A percentile compares a stretch with the other conserved stretches of the same genome.
These are phyloP conservation scores for Cydia amplana DNA, from an alignment of 1,140 invertebrate species.

Conservation along the genomic window DNA sequence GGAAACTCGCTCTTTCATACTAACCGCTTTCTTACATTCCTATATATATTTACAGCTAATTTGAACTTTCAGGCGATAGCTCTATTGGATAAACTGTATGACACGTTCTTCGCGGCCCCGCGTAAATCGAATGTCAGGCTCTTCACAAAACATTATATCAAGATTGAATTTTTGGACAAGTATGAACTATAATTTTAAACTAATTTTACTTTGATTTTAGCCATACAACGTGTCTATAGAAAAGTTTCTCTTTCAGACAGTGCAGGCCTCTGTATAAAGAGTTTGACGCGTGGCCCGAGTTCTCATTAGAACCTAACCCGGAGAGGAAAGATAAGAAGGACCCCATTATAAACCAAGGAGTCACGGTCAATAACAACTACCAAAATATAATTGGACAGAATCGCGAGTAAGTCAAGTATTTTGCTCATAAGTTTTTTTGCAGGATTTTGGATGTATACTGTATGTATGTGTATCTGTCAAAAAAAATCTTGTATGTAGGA, in stretches of 20 bases:
- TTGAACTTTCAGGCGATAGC: slow-evolving; percentile 77
- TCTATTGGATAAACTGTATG: slow-evolving; percentile 78
- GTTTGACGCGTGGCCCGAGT: slow-evolving; percentile 73
- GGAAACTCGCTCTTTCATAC: slow-evolving; percentile 30
- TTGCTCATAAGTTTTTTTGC: not conserved
- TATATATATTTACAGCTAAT: slow-evolving; percentile 72
- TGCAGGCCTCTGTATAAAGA: slow-evolving; percentile 74
- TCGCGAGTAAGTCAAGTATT: slow-evolving; percentile 51
- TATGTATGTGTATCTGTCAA: too few species aligned
- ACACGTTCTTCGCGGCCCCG: slow-evolving; percentile 73
- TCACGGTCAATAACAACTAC: slow-evolving; percentile 44
- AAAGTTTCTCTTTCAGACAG: slow-evolving; percentile 52
- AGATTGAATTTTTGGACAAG: slow-evolving; percentile 79
- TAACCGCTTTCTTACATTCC: slow-evolving; percentile 43
- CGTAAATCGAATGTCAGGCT: slow-evolving; percentile 70
- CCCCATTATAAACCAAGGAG: slow-evolving; percentile 36
- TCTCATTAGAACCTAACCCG: slow-evolving; percentile 70
- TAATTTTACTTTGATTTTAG: slow-evolving; percentile 24
- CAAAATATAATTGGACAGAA: slow-evolving; percentile 41
- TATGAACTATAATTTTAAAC: slow-evolving; percentile 63
- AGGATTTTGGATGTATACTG: too few species aligned
- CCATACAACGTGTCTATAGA: not conserved
- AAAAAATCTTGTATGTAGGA: too few species aligned
- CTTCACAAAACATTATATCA: slow-evolving; percentile 77
- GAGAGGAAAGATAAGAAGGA: slow-evolving; percentile 66